Evolutionary conservation across 2,113 vertebrate genomes (phyloP), one percentile per base, ranked within the genome.

Genomic region (Sturnira hondurensis): DNA sequence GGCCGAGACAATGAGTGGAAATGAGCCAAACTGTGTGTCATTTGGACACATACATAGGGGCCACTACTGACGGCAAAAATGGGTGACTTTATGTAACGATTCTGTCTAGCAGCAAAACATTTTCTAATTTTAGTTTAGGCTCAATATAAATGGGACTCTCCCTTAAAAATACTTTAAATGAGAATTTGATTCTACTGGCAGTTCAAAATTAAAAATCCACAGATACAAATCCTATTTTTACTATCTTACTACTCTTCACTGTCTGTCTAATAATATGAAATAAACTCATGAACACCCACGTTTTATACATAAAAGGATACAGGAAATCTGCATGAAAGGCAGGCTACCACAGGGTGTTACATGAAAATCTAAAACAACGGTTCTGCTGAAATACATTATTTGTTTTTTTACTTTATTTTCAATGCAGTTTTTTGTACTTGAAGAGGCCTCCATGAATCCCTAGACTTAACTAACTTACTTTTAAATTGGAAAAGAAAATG

Each of bases 401-500:
- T 63, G 54, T 26, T 52, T 61, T 83, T 83, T 50, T 50, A n/a
- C 16, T 47, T 28, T n/a, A 85, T 38, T 94, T 80, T 45, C 71
- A 76, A 41, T 36, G 15, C 22, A 61, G 38, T 33, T 54, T 83
- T 83, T 71, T 28, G 74, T 61, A 78, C 50, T 33, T 87, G 3
- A 12, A 63, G 0, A 63, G 41, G 24, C 28, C 56, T 80, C 50
- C 24, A 58, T 8, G 7, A 2, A 83, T 26, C 26, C n/a, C 85
- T 61, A 36, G 52, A 73, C 36, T 52, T 54, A 52, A 58, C 7
- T 67, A 52, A 58, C 7, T 67, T 38, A 87, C 14, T 93, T 90
- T 19, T 50, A 89, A 58, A 38, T 36, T 20, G 73, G 73, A 28
- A 88, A n/a, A 89, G 86, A 83, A 93, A 85, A 80, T 16, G 16